These are phyloP conservation scores for Tachypleus tridentatus DNA, from an alignment of 1,140 invertebrate species.

Conservation along the genomic window DNA sequence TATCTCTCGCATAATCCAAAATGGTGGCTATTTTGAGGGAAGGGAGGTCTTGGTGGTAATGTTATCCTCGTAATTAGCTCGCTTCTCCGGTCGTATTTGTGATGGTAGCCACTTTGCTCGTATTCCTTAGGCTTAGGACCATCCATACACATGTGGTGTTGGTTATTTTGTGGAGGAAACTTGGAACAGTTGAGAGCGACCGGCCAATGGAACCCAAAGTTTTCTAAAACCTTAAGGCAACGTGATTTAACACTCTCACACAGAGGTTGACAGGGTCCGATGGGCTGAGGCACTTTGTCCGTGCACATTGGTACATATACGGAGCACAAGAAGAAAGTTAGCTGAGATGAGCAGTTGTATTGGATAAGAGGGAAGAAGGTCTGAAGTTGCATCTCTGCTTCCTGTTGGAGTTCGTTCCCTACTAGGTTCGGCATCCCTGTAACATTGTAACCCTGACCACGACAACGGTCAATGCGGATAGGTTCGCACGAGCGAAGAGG, in stretches of 20 bases:
- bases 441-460: conserved; percentile 73
- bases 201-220: conserved; percentile 87
- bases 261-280: conserved; percentile 80
- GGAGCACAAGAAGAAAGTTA: conserved; percentile 84
- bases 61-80: neutral
- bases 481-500: conserved; percentile 49
- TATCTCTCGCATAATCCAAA: conserved; percentile 37
- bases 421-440: conserved; percentile 85
- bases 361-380: conserved; percentile 83
- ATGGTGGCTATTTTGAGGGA: conserved; percentile 28
- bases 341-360: conserved; percentile 79
- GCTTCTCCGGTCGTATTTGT: neutral
- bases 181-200: conserved; percentile 71
- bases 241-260: conserved; percentile 71
- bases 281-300: conserved; percentile 76
- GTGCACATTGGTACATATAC: conserved; percentile 97
- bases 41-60: neutral
- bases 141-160: conserved; percentile 91
- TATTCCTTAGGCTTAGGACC: conserved; percentile 40
- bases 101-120: neutral
- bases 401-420: conserved; percentile 68
- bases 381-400: conserved; percentile 69
- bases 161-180: conserved; percentile 77
- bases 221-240: conserved; percentile 73
- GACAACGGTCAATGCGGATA: conserved; percentile 70